Percentiles rank a stretch among this genome's conserved stretches.
Conservation (phyloP, 2,797 vertebrate species). For the Nannoperca australis region DNA sequence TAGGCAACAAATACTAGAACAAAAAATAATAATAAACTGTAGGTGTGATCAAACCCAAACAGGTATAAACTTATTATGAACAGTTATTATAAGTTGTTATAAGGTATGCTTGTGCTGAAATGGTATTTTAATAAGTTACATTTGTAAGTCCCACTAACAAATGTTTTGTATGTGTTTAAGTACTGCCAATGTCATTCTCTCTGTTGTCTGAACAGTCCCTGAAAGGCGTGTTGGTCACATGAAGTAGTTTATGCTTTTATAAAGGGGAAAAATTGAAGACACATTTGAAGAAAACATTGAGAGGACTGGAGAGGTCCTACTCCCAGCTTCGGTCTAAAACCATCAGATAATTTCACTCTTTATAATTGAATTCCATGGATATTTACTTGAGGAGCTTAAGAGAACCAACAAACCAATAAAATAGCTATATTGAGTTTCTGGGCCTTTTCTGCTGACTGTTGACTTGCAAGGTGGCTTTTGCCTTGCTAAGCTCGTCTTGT, state of each 20-base stretch:
- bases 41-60: not conserved
- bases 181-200: conserved; percentile 50
- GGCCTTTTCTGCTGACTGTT: conserved; percentile 87
- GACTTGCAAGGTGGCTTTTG: conserved; percentile 84
- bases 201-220: conserved; percentile 41
- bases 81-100: not conserved
- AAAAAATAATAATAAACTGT: not conserved
- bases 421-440: conserved; percentile 80
- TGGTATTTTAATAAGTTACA: conserved; percentile 41
- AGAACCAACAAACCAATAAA: conserved; percentile 85
- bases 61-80: not conserved
- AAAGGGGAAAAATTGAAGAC: conserved; percentile 23
- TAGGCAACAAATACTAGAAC: not conserved
- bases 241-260: conserved; percentile 40
- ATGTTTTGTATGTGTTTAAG: conserved; percentile 32
- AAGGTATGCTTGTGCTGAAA: not conserved
- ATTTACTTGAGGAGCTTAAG: conserved; percentile 83
- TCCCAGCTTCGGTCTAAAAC: conserved; percentile 46
- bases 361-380: conserved; percentile 83
- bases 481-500: conserved; percentile 88
- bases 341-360: conserved; percentile 79
- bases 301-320: conserved; percentile 22
- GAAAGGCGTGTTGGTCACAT: conserved; percentile 42
- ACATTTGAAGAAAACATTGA: conserved; percentile 40
- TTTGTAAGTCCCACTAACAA: conserved; percentile 13